These are phyloP conservation scores for Ochotona princeps DNA, from an alignment of 2,113 vertebrate species.

Conservation along the genomic window DNA sequence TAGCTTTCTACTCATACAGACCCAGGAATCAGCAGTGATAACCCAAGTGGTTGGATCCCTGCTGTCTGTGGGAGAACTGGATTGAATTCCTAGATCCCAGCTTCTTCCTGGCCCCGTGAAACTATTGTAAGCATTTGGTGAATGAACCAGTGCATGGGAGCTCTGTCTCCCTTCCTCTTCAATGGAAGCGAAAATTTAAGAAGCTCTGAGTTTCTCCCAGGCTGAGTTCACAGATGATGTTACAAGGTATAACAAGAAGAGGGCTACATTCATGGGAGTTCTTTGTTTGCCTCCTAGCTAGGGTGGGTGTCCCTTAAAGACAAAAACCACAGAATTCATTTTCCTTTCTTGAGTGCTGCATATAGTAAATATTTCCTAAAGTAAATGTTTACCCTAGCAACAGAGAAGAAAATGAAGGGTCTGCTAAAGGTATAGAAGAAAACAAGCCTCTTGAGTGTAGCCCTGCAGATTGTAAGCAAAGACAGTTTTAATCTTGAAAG, in stretches of 20 bases:
- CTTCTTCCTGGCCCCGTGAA: too few species aligned
- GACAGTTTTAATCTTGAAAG: background rate
- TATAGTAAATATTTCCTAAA: background rate
- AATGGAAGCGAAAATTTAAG: background rate
- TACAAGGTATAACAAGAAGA: background rate
- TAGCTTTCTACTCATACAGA: too few species aligned
- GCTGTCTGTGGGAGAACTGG: too few species aligned
- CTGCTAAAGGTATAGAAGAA: background rate
- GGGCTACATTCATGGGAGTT: background rate
- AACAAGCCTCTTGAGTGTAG: background rate
- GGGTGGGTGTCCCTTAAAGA: background rate
- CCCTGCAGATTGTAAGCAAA: background rate
- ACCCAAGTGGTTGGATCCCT: too few species aligned
- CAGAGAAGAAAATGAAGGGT: background rate
- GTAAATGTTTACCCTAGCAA: background rate
- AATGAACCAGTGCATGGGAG: too few species aligned
- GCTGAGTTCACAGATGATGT: background rate
- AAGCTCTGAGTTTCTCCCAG: background rate
- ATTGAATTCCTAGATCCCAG: too few species aligned
- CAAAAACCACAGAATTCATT: background rate
- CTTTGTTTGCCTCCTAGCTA: background rate
- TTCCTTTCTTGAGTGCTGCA: background rate
- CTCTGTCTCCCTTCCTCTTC: too few species aligned
- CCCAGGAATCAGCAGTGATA: too few species aligned
- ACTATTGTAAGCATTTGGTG: too few species aligned